Evolutionary conservation across 2,888 invertebrate species (phyloP).

Genomic region (Tuberolachnus salignus): DNA sequence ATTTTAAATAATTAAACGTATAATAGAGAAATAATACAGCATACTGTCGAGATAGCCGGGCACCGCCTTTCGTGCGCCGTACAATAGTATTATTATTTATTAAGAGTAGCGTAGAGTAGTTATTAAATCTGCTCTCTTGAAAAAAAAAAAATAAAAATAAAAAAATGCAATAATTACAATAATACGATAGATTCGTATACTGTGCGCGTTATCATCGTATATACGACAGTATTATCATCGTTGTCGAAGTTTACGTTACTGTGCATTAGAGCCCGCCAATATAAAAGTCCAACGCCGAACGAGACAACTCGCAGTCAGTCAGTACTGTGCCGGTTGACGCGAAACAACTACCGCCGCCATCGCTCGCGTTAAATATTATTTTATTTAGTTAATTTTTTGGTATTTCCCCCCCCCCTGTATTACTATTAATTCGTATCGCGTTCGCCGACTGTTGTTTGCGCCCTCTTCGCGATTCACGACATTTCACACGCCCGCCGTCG

Average conservation of each 20-base stretch:
- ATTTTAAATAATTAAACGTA: too few species aligned
- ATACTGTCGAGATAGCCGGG: background rate
- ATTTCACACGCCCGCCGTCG: background rate
- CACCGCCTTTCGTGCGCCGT: background rate
- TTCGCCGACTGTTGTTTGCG: background rate
- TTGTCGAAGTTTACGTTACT: conserved; percentile 6
- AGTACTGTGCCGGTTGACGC: conserved; percentile 37
- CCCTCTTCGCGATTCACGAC: background rate
- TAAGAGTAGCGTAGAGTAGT: too few species aligned
- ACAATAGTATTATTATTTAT: background rate
- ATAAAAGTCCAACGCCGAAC: conserved; percentile 51
- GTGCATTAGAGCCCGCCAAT: background rate
- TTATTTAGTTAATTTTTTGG: too few species aligned
- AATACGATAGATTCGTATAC: too few species aligned
- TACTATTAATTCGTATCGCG: too few species aligned
- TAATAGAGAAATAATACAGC: too few species aligned
- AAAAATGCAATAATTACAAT: background rate
- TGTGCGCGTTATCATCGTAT: background rate
- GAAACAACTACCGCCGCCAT: conserved; percentile 16
- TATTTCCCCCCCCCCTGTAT: too few species aligned
- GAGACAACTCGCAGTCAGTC: conserved; percentile 13
- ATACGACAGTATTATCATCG: conserved; percentile 25
- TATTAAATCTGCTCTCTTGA: conserved; percentile 7
- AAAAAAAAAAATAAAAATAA: too few species aligned
- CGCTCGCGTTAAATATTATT: too few species aligned